phyloP scores from a whole-genome alignment of 2,113 vertebrate species.

The Laterallus jamaicensis region DNA sequence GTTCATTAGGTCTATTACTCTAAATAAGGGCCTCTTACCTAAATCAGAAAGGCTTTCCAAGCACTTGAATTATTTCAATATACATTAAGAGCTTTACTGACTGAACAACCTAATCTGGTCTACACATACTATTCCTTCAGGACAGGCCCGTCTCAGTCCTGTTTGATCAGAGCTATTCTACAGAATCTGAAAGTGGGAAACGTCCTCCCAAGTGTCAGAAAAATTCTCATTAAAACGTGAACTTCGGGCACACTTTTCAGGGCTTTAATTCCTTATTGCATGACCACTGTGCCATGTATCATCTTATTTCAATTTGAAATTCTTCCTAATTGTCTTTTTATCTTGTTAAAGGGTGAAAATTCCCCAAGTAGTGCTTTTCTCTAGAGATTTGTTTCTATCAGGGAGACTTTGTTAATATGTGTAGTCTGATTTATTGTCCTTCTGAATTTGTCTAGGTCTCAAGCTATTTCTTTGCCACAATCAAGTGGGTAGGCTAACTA shows the following conservation, averaged over 20 bases:
- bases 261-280: conserved; percentile 35
- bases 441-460: neutral
- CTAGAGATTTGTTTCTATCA: conserved; percentile 2
- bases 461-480: neutral
- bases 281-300: neutral
- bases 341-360: conserved; percentile 31
- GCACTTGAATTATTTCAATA: neutral
- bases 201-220: neutral
- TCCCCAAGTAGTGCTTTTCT: conserved; percentile 12
- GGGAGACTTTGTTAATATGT: neutral
- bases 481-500: neutral
- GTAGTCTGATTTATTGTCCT: neutral
- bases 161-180: neutral
- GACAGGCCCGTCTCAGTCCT: neutral
- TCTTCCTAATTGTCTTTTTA: conserved; percentile 47
- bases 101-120: neutral
- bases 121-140: neutral
- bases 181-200: neutral
- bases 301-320: conserved; percentile 33
- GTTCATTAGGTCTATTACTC: neutral
- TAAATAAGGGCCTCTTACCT: conserved; percentile 19
- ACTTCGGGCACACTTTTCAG: neutral
- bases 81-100: neutral
- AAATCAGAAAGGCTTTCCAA: conserved; percentile 12
- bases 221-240: conserved; percentile 58